A percentile compares a stretch with the other conserved stretches of the same genome.
These are phyloP conservation scores for Etia nguti DNA, from an alignment of 2,113 vertebrate genomes.

Conservation along the genomic window DNA sequence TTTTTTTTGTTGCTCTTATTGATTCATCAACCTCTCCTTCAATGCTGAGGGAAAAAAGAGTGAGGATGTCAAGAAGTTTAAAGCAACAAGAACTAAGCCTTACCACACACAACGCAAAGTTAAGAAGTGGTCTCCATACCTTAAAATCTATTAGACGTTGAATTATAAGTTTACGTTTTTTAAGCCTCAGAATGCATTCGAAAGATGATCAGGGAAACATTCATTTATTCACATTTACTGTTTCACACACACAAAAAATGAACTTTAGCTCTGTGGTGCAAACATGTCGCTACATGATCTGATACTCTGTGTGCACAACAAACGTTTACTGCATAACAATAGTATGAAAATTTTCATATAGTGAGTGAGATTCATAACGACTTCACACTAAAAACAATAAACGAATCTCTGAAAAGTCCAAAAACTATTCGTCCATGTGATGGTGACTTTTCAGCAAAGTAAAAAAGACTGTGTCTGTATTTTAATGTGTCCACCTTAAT, in stretches of 20 bases:
- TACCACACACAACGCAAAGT: neutral
- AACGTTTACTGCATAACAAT: accelerated
- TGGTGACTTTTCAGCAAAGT: neutral
- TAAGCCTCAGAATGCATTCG: accelerated
- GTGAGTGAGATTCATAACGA: neutral
- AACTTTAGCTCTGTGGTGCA: neutral
- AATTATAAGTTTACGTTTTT: accelerated
- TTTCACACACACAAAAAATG: neutral
- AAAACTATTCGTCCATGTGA: accelerated
- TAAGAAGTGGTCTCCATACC: accelerated
- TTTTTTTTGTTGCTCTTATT: neutral
- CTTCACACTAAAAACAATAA: accelerated
- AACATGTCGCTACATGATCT: accelerated
- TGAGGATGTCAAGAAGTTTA: constrained; percentile 32
- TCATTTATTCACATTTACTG: neutral
- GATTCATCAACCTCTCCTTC: constrained; percentile 8
- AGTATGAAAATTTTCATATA: neutral
- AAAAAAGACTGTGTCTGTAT: accelerated
- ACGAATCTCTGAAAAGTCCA: neutral
- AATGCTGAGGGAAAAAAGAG: neutral
- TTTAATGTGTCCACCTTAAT: neutral
- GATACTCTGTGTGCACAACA: neutral
- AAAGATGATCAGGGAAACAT: neutral
- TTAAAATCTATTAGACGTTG: neutral
- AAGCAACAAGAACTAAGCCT: neutral